Base-by-base conservation (phyloP, 2,888 invertebrate species). In the Tipula confusa region DNA sequence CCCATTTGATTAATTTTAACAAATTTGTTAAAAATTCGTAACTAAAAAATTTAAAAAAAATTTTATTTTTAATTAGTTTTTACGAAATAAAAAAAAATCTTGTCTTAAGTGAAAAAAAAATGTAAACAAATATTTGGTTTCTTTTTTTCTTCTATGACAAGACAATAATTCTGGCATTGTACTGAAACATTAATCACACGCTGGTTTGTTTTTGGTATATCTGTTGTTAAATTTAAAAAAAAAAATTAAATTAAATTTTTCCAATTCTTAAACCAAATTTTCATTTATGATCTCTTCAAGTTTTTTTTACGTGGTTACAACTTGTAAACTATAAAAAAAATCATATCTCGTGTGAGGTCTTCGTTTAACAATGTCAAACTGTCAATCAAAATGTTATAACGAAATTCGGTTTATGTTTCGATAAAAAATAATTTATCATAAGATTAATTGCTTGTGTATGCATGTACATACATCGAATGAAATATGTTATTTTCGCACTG, bases 1-100 rank as follows among this genome's bases (percentile, higher is more conserved):
- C 64, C 64, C 64, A 64, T 64, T 64, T 64, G 64, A 64, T 64
- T 64, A 64, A 64, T 64, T 64, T 64, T 64, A 64, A 64, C 64
- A 64, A 64, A 64, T 64, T 64, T 64, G 64, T 64, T 64, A 64
- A 64, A n/a, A 64, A 64, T 64, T 24, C 64, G 9, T 64, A 64
- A 18, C 64, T 64, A 7, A 64, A 64, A 38, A 64, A 18, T 48
- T 0, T 9, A 38, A 38, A 38, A 38, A 1, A 38, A 38, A 43
- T 18, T 64, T 24, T 7, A 64, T 24, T 64, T 64, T 64, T 64
- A 64, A 64, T 64, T 64, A 64, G 64, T 64, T 64, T 64, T 38
- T 24, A 33, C 33, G 33, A 64, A 64, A 64, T 24, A 24, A 64
- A 64, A 24, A 7, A 1, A 64, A 9, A 24, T 64, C 11, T 64